These are phyloP conservation scores for Popillia japonica DNA, from an alignment of 1,140 invertebrate species.

Conservation along the genomic window DNA sequence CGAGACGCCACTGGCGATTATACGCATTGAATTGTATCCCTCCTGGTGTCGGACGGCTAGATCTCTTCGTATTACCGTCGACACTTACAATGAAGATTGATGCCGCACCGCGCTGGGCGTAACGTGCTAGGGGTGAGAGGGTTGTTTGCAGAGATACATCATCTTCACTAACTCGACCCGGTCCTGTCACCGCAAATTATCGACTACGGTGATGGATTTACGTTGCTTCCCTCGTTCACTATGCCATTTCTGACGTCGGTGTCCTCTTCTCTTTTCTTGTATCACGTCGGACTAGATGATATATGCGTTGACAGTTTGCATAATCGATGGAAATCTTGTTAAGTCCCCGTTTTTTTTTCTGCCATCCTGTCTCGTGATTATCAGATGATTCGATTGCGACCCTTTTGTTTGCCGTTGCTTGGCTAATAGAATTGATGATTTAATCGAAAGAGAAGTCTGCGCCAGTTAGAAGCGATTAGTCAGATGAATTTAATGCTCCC, in stretches of 20 bases:
- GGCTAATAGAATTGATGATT: slow-evolving; percentile 22
- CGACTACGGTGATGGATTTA: slow-evolving; percentile 37
- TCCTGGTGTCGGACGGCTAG: not conserved
- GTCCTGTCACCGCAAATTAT: slow-evolving; percentile 39
- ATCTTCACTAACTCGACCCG: slow-evolving; percentile 33
- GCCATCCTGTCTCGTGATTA: not conserved
- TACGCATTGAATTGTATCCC: slow-evolving; percentile 1
- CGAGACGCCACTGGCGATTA: slow-evolving; percentile 1
- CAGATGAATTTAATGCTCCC: not conserved
- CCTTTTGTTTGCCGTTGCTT: not conserved
- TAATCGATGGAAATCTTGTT: slow-evolving; percentile 34
- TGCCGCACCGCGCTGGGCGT: not conserved
- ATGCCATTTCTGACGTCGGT: not conserved
- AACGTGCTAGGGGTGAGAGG: not conserved
- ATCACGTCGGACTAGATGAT: slow-evolving; percentile 31
- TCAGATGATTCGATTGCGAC: not conserved
- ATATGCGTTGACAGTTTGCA: slow-evolving; percentile 37
- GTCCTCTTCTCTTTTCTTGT: slow-evolving; percentile 15
- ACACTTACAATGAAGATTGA: slow-evolving; percentile 38
- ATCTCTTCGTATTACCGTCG: slow-evolving; percentile 18
- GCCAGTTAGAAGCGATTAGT: slow-evolving; percentile 2
- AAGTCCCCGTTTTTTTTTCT: not conserved
- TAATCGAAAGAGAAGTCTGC: not conserved
- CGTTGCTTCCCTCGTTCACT: not conserved
- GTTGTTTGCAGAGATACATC: slow-evolving; percentile 32